Evolutionary conservation across 2,797 vertebrate genomes (phyloP), one percentile per base, ranked within the genome.

Genomic region (Coreius guichenoti): DNA sequence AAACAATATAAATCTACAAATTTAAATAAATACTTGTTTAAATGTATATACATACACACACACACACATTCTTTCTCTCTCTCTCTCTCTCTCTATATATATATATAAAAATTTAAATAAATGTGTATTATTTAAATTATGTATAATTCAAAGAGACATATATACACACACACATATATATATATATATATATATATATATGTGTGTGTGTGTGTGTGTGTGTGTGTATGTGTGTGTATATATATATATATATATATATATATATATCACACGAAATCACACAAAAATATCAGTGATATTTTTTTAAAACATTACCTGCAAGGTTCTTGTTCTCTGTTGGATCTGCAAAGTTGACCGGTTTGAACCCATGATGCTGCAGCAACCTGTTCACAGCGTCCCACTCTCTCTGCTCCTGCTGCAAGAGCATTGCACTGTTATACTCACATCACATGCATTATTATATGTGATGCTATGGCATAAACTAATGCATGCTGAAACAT

Each of bases 351-450:
- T 63, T 90, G 80, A 98, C 92, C 0, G 96, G 93, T 84, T 94
- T 94, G 86, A 98, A 95, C 0, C 97, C 97, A 58, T 92, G 96
- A 3, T 81, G 94, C 90, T 92, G 90, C 85, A 99, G 90, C 0
- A 95, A 85, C 54, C 92, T 91, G 84, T 97, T 98, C 63, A 97
- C 82, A 0, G 87, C 90, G 8, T 96, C 94, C 97, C 97, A 99
- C 79, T 98, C 95, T 5, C 91, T 90, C 92, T 95, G 95, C 86
- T 97, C 96, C 92, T 92, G 93, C 96, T 96, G 91, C 19, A 70
- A 33, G 4, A 70, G 14, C 21, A 75, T n/a, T 31, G 2, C 16
- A 36, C 78, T 8, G 13, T 31, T 56, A 31, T 43, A 39, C 14
- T 31, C 39, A 36, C 36, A 23, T 29, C 39, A 36, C 39, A 23